Evolutionary conservation across 2,888 invertebrate genomes (phyloP), one percentile per base, ranked within the genome.

Genomic region (Acholoe squamosa): DNA sequence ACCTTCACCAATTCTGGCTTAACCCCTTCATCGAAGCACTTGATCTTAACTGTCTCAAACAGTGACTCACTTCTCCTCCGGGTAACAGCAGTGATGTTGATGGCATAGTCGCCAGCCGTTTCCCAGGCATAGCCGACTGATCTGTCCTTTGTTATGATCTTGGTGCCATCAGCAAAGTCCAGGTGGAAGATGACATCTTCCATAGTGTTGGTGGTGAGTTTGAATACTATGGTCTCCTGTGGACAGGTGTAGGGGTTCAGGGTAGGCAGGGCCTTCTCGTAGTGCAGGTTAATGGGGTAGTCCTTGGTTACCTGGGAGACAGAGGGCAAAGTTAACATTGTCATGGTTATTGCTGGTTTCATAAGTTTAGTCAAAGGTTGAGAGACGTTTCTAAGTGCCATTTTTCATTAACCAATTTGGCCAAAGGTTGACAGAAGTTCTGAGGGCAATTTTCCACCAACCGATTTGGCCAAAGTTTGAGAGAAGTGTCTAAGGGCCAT

Each of bases 91-190:
- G 91, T 91, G 1, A 93, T 91, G 7, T 91, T 90, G 0, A 92
- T 93, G 0, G 52, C 89, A 91, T 94, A 95, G 12, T 89, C 90
- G 0, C 95, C 95, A 7, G 92, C 92, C 19, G 84, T 54, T 5
- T 33, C 54, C 94, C 94, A 95, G 88, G 91, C 92, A 91, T 95
- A 94, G 33, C 93, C 93, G 5, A 94, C 89, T 0, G 90, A 84
- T 3, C 92, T 34, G 33, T 91, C 89, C 31, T 51, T 89, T 10
- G 92, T 92, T 12, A 56, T 43, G 31, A 86, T 34, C 16, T 71
- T 91, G 0, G 89, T 90, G 0, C 94, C 94, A 91, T 95, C 95
- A 1, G 94, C 94, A 91, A 95, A 95, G 52, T 94, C 93, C 22
- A 95, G 90, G 31, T 56, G 90, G 89, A 93, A 95, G n/a, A 91